phyloP scores from a whole-genome alignment of 2,888 invertebrate genomes.

The Acanthococcus lagerstroemiae region DNA sequence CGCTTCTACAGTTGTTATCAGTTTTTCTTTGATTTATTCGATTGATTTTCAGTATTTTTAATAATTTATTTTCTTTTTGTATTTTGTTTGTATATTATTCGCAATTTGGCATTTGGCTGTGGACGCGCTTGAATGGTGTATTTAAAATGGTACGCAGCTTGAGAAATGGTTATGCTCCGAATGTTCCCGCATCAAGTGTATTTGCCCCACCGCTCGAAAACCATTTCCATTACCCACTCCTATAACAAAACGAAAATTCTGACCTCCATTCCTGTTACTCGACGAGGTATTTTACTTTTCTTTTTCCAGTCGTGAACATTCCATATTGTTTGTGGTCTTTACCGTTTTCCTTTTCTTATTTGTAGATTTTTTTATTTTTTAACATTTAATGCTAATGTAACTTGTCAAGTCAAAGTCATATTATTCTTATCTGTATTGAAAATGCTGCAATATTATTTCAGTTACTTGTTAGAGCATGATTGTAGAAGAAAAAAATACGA shows the following conservation, averaged over 20 bases:
- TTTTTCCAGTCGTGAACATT: no score
- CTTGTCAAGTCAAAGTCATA: no score
- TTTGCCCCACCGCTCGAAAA: conserved; percentile 42
- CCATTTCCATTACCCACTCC: conserved; percentile 24
- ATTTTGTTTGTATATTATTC: conserved; percentile 8
- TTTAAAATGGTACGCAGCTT: conserved; percentile 45
- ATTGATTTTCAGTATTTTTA: conserved; percentile 2
- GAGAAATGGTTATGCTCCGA: conserved; percentile 62
- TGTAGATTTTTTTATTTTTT: background rate
- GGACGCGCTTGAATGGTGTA: conserved; percentile 22
- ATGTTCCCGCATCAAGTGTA: conserved; percentile 58
- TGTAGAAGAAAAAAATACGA: no score
- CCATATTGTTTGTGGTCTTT: no score
- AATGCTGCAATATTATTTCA: no score
- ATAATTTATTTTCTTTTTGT: conserved; percentile 9
- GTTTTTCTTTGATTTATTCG: background rate
- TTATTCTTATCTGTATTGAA: no score
- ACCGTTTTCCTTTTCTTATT: no score
- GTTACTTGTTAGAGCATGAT: no score
- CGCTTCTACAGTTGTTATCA: background rate
- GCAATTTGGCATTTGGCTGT: conserved; percentile 24
- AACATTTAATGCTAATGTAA: no score
- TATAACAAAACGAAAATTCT: conserved; percentile 22
- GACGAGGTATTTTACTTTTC: no score
- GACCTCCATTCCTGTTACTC: background rate